Conservation (phyloP, 2,888 invertebrate genomes). For the Aphodius granarius region DNA sequence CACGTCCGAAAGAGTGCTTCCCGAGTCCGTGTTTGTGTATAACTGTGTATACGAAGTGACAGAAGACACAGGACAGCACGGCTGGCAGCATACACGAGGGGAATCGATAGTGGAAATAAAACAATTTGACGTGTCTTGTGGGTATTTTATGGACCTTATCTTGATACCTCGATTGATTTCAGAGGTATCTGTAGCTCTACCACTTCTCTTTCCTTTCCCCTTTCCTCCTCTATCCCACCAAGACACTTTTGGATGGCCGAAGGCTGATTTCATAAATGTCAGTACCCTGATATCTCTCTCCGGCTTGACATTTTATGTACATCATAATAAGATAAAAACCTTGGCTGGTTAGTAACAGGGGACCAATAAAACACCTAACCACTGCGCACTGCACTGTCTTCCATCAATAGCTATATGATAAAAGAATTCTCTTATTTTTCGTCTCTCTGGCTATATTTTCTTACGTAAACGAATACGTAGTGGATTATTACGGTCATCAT, state of each 20-base stretch:
- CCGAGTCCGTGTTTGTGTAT: no score
- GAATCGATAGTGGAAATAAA: constrained; percentile 7
- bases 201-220: background rate
- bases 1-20: no score
- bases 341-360: constrained; percentile 4
- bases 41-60: background rate
- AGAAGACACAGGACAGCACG: background rate
- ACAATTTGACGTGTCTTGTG: constrained; percentile 18
- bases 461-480: no score
- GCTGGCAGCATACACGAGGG: background rate
- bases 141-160: constrained; percentile 18
- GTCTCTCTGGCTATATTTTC: no score
- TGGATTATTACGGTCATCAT: background rate
- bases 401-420: no score
- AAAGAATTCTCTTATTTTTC: no score
- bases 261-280: constrained; percentile 19
- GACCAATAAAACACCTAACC: constrained; percentile 14
- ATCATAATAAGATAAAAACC: constrained; percentile 24
- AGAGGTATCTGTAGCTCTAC: background rate
- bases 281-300: background rate
- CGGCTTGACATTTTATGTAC: constrained; percentile 16
- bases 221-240: background rate
- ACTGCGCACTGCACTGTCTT: no score
- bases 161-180: constrained; percentile 17
- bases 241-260: background rate